These are phyloP conservation scores for Spicauda simplicius DNA, from an alignment of 2,888 invertebrate genomes.

Conservation along the genomic window DNA sequence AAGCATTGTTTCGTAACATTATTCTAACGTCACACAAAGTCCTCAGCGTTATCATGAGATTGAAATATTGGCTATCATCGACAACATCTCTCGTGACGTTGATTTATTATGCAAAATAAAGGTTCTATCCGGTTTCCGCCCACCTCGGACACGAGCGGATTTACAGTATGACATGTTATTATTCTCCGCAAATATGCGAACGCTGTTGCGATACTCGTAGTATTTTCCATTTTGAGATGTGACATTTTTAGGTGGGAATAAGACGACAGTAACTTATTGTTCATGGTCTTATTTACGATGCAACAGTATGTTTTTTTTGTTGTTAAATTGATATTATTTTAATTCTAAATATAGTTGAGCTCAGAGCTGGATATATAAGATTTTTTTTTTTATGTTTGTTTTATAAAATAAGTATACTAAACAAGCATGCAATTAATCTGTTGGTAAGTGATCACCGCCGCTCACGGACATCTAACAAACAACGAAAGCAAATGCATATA, in stretches of 20 bases:
- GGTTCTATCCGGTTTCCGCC: slow-evolving; percentile 33
- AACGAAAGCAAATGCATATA: too few species aligned
- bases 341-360: too few species aligned
- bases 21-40: background rate
- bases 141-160: slow-evolving; percentile 24
- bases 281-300: too few species aligned
- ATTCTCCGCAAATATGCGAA: slow-evolving; percentile 7
- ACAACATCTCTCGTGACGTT: slow-evolving; percentile 46
- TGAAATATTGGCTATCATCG: slow-evolving; percentile 45
- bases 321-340: too few species aligned
- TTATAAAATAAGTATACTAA: too few species aligned
- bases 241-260: background rate
- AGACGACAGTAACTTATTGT: background rate
- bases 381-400: too few species aligned
- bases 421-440: too few species aligned
- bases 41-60: slow-evolving; percentile 32
- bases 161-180: slow-evolving; percentile 30
- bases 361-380: too few species aligned
- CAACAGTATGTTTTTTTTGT: too few species aligned
- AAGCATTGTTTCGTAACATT: too few species aligned
- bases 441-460: too few species aligned
- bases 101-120: slow-evolving; percentile 61
- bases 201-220: background rate
- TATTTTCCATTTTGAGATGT: background rate
- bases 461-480: too few species aligned